Base-by-base conservation (phyloP, 2,888 invertebrate genomes). In the Pseudococcus longispinus region DNA sequence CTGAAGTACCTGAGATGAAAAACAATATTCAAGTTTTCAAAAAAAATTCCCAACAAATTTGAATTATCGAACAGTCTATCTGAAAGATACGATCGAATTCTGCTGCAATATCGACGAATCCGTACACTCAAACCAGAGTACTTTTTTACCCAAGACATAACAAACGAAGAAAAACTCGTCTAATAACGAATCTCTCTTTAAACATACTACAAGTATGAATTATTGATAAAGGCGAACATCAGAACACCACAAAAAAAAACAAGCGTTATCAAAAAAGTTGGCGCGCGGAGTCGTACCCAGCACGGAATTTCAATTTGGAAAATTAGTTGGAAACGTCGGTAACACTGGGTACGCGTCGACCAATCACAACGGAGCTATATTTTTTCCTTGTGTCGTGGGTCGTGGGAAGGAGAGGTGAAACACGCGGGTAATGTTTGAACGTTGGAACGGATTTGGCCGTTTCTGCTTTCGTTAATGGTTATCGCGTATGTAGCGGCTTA, bases 381-480 rank as follows among this genome's bases (percentile, higher is more conserved):
- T 86, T 86, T 86, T 86, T 86, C 86, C 86, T 70, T 85, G 86
- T 86, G 86, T 86, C 86, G 86, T 86, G 86, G 80, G 42, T 32
- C 51, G 86, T 26, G 55, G 32, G 60, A 20, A 77, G 51, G 86
- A 46, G 80, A 74, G 70, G 85, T 42, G 86, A 86, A 86, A 86
- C 86, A 86, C 86, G 86, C 86, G 86, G 86, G 86, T 80, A 86
- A 86, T 77, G 86, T 86, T 86, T 86, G 86, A 86, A 86, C 80
- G 86, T 86, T 86, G 86, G 86, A 86, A 80, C 86, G 80, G 74
- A 80, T 86, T 77, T 80, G 86, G 77, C 86, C 32, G 77, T 44
- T 80, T 77, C 86, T 80, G 77, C 86, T 80, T 86, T 86, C 80
- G 44, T 86, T 86, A 85, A 86, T 86, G 86, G 86, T 86, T 86